A percentile compares a stretch with the other conserved stretches of the same genome.
Evolutionary conservation across 2,113 vertebrate genomes (phyloP).

Genomic region (Pipra filicauda): DNA sequence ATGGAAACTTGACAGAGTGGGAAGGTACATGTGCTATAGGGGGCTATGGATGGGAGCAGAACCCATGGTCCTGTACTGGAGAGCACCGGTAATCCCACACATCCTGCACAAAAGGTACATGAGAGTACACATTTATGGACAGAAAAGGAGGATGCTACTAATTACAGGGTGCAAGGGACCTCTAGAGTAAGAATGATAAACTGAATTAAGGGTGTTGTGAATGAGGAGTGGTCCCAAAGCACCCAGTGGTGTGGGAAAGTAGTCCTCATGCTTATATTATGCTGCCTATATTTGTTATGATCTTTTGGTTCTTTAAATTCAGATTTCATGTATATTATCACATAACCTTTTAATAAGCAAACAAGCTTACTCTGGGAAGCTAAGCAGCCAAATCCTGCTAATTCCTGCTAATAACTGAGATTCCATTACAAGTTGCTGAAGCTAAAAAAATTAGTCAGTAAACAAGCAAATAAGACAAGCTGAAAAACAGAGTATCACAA

Average conservation of each 20-base stretch:
- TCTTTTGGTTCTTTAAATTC: not conserved
- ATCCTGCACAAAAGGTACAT: fast-evolving
- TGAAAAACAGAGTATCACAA: not conserved
- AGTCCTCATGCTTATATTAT: not conserved
- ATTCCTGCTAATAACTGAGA: not conserved
- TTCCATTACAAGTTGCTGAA: not conserved
- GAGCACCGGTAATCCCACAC: not conserved
- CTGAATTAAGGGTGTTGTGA: not conserved
- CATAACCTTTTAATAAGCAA: not conserved
- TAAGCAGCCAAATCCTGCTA: slow-evolving; percentile 18
- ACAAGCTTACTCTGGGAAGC: not conserved
- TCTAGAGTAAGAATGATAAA: not conserved
- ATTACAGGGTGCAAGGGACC: not conserved
- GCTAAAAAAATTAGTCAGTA: not conserved
- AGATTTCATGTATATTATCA: not conserved
- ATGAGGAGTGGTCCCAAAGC: not conserved
- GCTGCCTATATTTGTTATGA: not conserved
- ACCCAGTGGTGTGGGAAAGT: not conserved
- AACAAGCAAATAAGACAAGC: not conserved
- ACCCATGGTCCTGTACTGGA: not conserved
- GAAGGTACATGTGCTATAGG: not conserved
- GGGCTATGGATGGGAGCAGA: not conserved
- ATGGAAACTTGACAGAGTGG: not conserved
- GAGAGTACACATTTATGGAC: not conserved
- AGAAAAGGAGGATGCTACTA: not conserved